Conservation (phyloP, 2,113 vertebrate genomes). For the Leuciscus idus region DNA sequence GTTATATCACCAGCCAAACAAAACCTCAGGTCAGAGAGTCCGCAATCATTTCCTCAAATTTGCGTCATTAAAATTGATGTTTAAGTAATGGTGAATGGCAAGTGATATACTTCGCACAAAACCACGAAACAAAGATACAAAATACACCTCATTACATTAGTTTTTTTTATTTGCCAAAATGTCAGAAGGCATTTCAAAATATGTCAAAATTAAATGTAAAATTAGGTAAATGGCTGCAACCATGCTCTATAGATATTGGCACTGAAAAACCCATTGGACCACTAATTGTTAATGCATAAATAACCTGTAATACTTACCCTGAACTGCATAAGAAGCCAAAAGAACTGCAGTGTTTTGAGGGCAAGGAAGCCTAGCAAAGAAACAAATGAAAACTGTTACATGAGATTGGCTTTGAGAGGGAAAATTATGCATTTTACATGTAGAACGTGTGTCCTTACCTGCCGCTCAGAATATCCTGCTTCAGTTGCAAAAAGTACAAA, state of each 20-base stretch:
- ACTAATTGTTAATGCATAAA: neutral
- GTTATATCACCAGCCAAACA: slow-evolving; percentile 22
- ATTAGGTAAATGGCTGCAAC: neutral
- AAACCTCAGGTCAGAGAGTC: neutral
- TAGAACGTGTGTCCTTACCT: slow-evolving; percentile 75
- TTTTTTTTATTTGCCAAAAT: neutral
- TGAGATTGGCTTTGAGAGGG: neutral
- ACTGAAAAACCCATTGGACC: neutral
- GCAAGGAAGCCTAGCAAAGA: slow-evolving; percentile 85
- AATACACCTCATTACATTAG: neutral
- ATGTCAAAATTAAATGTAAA: no score
- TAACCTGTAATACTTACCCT: slow-evolving; percentile 86
- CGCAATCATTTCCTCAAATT: neutral
- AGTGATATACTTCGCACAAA: neutral
- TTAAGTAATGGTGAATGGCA: neutral
- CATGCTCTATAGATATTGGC: neutral
- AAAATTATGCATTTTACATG: neutral
- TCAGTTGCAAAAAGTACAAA: slow-evolving; percentile 97
- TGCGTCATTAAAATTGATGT: neutral
- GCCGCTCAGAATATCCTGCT: slow-evolving; percentile 94
- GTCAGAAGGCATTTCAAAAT: no score
- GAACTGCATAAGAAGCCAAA: slow-evolving; percentile 94
- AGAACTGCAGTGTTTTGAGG: slow-evolving; percentile 94
- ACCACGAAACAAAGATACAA: no score
- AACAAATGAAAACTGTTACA: neutral